Evolutionary conservation across 1,140 invertebrate species (phyloP).

Genomic region (Colletes latitarsis): DNA sequence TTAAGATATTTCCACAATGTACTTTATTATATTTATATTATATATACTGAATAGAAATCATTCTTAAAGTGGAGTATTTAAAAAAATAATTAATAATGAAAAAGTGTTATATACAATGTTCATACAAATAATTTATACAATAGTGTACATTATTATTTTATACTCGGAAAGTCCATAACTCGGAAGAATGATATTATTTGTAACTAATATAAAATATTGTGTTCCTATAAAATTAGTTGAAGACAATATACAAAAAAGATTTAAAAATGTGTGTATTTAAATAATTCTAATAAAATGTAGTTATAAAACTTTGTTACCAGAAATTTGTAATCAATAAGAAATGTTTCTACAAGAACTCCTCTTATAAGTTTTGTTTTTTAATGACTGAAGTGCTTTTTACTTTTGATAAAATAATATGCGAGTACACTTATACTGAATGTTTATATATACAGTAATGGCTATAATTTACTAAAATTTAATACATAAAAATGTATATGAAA

Average conservation of each 20-base stretch:
- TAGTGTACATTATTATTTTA: not conserved
- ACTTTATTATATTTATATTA: conserved; percentile 27
- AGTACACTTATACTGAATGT: not conserved
- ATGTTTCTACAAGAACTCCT: not conserved
- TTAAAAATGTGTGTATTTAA: not conserved
- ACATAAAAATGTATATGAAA: not conserved
- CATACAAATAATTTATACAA: conserved; percentile 18
- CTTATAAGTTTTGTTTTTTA: not conserved
- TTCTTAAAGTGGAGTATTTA: not conserved
- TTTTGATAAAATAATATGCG: not conserved
- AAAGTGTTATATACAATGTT: conserved; percentile 24
- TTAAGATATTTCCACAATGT: not conserved
- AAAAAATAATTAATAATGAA: not conserved
- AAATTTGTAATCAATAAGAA: not conserved
- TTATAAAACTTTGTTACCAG: not conserved
- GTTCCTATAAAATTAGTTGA: not conserved
- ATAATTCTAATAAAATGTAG: not conserved
- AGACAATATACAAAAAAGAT: not conserved
- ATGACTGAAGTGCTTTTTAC: not conserved
- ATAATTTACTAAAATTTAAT: not conserved
- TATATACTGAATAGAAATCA: conserved; percentile 11
- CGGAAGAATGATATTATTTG: not conserved
- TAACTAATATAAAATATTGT: not conserved
- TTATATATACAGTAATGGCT: not conserved
- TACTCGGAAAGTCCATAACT: not conserved